A percentile compares a stretch with the other conserved stretches of the same genome.
Conservation (phyloP, 1,140 invertebrate genomes). For the fruit fly (Drosophila melanogaster) region DNA sequence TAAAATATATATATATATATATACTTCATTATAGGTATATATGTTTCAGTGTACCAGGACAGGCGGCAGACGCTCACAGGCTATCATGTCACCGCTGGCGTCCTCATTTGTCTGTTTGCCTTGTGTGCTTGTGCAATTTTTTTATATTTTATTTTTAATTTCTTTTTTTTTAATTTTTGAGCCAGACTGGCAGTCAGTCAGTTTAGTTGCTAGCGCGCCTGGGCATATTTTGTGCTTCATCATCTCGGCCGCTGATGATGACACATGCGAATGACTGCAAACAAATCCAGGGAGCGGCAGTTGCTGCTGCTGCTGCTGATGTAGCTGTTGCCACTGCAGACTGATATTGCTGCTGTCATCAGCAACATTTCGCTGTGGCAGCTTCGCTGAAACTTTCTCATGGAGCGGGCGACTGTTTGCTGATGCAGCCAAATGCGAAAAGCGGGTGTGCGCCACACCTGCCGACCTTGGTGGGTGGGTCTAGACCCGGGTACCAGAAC, state of each 20-base stretch:
- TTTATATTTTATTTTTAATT: slow-evolving; percentile 45
- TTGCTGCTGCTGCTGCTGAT: slow-evolving; percentile 24
- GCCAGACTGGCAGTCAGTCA: slow-evolving; percentile 41
- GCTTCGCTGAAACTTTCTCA: slow-evolving; percentile 37
- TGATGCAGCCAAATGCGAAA: slow-evolving; percentile 23
- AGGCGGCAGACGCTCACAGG: slow-evolving; percentile 57
- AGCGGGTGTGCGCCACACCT: background rate
- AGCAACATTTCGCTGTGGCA: slow-evolving; percentile 50
- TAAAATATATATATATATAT: too few relatives aligned
- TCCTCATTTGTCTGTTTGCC: slow-evolving; percentile 76
- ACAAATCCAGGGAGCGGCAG: slow-evolving; percentile 48
- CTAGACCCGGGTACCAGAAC: background rate
- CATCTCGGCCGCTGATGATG: slow-evolving; percentile 68
- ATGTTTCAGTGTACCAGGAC: slow-evolving; percentile 24
- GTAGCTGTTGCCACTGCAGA: slow-evolving; percentile 38
- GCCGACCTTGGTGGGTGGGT: slow-evolving; percentile 38
- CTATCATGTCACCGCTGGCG: slow-evolving; percentile 77
- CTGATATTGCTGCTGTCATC: slow-evolving; percentile 73
- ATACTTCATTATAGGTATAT: too few relatives aligned
- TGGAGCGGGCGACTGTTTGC: slow-evolving; percentile 22
- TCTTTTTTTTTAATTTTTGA: slow-evolving; percentile 38
- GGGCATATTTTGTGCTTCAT: slow-evolving; percentile 75
- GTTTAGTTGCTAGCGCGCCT: slow-evolving; percentile 69
- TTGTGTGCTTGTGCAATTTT: slow-evolving; percentile 49
- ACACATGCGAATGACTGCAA: slow-evolving; percentile 79